Conservation (phyloP, 2,888 invertebrate genomes). For the Pantelozetes paolii region DNA sequence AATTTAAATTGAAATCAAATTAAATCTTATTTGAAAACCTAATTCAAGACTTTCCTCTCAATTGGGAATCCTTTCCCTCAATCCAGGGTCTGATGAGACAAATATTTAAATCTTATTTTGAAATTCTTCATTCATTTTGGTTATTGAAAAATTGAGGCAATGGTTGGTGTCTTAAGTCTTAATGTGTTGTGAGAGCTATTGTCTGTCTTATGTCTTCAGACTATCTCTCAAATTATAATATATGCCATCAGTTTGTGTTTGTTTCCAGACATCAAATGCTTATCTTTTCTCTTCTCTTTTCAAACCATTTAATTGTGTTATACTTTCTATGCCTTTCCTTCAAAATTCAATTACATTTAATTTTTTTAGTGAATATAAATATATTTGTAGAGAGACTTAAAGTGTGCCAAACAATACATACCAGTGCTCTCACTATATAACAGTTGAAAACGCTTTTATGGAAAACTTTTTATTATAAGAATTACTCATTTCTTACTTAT, state of each 20-base stretch:
- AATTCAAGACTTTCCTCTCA: background rate
- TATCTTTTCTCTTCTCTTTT: background rate
- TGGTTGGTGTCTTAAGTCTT: background rate
- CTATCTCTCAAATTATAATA: slow-evolving; percentile 12
- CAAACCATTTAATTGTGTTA: background rate
- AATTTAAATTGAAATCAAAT: background rate
- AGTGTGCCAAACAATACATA: background rate
- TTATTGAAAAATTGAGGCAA: background rate
- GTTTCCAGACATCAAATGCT: slow-evolving; percentile 21
- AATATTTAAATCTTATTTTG: background rate
- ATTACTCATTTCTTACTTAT: background rate
- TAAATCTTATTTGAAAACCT: background rate
- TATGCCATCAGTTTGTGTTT: background rate
- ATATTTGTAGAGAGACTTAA: slow-evolving; percentile 14
- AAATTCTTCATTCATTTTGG: background rate
- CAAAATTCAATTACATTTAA: slow-evolving; percentile 19
- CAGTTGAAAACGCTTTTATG: too few relatives aligned
- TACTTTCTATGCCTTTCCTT: background rate
- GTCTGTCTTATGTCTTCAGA: slow-evolving; percentile 2
- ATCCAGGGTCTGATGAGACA: background rate
- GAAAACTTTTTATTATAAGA: background rate
- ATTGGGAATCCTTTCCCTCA: background rate
- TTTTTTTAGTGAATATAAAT: slow-evolving; percentile 6
- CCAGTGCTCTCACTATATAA: too few relatives aligned
- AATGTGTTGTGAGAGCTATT: background rate